Evolutionary conservation across 2,888 invertebrate genomes (phyloP), one percentile per base, ranked within the genome.

Genomic region (Baccha elongata): DNA sequence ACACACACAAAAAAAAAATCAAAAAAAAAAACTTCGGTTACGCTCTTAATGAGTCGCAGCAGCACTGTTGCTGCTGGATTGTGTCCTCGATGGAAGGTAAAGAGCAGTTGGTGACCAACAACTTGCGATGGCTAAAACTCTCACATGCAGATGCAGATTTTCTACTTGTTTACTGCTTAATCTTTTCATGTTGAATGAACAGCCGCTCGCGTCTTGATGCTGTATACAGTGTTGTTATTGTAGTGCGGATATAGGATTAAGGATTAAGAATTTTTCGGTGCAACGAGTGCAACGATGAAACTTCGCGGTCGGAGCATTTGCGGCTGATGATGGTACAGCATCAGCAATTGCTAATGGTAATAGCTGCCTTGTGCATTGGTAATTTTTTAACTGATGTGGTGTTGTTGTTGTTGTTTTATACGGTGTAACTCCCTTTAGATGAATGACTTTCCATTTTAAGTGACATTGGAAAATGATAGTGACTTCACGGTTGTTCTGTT

Each of bases 401-500:
- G 84, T 69, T 80, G 76, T 50, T 72, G 78, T 55, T 80, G 79
- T 62, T 52, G 65, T 75, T 68, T 64, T 73, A 67, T 46, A 60
- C 50, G 46, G 46, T 71, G 84, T 71, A 60, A 62, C 68, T 74
- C 55, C 79, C 75, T 67, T 71, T 86, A 87, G 87, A 87, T 87
- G 86, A 86, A 87, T 87, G 86, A 87, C 87, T 87, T 87, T 87
- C 87, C 86, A 87, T 87, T 87, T 86, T 87, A 87, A 86, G 87
- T 87, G 87, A 87, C 87, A 87, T 87, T 87, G 74, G 69, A 75
- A 60, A 84, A 83, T 75, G 76, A 76, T 80, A 75, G 80, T 71
- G 58, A 68, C 48, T 75, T 71, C 67, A 65, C 48, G 64, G 71
- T 72, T 72, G 76, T 84, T 72, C 72, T 73, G 62, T 29, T 72